phyloP scores from a whole-genome alignment of 2,113 vertebrate genomes.

The Brachyhypopomus gauderio region DNA sequence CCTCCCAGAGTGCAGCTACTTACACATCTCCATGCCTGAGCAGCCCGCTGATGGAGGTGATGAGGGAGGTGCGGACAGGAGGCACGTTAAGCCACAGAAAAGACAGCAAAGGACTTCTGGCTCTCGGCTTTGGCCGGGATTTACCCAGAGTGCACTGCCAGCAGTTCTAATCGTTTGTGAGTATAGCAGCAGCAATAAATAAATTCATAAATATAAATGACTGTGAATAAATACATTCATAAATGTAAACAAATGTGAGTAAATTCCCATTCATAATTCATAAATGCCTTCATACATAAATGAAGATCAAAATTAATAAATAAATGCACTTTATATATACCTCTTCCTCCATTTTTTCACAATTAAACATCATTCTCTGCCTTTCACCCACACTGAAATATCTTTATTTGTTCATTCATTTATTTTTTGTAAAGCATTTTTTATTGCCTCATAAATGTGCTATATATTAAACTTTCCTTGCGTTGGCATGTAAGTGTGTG shows the following conservation, averaged over 20 bases:
- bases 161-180: too few species aligned
- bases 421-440: background rate
- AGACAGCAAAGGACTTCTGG: background rate
- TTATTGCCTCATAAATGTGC: too few species aligned
- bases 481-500: background rate
- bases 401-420: background rate
- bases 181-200: background rate
- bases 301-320: background rate
- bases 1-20: conserved; percentile 45
- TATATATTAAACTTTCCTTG: too few species aligned
- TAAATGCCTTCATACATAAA: background rate
- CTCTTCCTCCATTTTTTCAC: too few species aligned
- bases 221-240: too few species aligned
- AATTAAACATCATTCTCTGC: too few species aligned
- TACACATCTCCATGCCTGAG: conserved; percentile 33
- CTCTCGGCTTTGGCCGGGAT: too few species aligned
- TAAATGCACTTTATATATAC: too few species aligned
- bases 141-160: too few species aligned
- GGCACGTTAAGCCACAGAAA: background rate
- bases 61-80: background rate
- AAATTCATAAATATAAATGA: background rate
- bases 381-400: background rate
- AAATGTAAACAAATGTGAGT: too few species aligned
- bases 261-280: too few species aligned
- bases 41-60: background rate